phyloP scores from a whole-genome alignment of 2,888 invertebrate species.

The Dolichopus griseipennis region DNA sequence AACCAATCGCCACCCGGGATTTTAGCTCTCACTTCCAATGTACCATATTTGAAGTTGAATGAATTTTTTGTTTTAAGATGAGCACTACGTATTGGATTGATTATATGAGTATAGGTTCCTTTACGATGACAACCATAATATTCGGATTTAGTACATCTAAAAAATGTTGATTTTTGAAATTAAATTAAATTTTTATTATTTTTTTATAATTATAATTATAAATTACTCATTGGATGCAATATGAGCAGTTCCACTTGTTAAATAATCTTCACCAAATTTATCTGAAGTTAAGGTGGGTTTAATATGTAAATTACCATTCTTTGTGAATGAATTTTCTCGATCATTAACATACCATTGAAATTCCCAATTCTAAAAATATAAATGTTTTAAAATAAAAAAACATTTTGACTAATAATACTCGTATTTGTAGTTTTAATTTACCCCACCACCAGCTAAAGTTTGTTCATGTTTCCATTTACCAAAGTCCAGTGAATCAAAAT shows the following conservation, averaged over 20 bases:
- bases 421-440: constrained; percentile 15
- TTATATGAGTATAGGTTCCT: constrained; percentile 45
- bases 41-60: constrained; percentile 58
- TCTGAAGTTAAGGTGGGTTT: constrained; percentile 53
- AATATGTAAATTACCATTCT: constrained; percentile 49
- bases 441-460: constrained; percentile 54
- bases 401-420: too few relatives aligned
- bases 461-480: constrained; percentile 58
- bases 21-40: constrained; percentile 55
- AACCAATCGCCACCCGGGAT: constrained; percentile 62
- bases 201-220: constrained; percentile 10
- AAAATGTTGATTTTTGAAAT: not conserved
- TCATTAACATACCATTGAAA: constrained; percentile 61
- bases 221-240: constrained; percentile 50
- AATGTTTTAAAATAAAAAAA: too few relatives aligned
- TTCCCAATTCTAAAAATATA: constrained; percentile 51
- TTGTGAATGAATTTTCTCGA: constrained; percentile 54
- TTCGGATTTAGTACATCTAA: constrained; percentile 50
- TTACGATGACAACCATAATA: constrained; percentile 52
- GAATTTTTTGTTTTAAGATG: constrained; percentile 53
- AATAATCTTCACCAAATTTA: constrained; percentile 48
- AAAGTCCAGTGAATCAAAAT: constrained; percentile 51
- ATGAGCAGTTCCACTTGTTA: constrained; percentile 49
- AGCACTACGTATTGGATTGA: constrained; percentile 61
- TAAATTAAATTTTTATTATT: not conserved